A percentile compares a stretch with the other conserved stretches of the same genome.
phyloP scores from a whole-genome alignment of 2,113 vertebrate genomes.

The Nanorana parkeri region DNA sequence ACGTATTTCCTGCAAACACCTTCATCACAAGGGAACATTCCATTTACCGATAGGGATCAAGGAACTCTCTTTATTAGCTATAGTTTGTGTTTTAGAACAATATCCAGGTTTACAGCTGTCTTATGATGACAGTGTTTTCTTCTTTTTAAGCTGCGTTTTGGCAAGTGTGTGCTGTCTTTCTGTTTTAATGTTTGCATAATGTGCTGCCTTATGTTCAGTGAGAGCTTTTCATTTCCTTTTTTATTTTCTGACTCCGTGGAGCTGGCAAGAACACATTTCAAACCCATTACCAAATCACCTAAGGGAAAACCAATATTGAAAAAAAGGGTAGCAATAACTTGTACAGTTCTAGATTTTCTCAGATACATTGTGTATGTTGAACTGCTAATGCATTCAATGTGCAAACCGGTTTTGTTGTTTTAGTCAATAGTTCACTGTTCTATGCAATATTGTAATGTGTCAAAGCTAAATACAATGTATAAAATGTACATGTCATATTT shows the following conservation, averaged over 20 bases:
- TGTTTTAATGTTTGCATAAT: neutral
- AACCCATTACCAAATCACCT: neutral
- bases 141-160: neutral
- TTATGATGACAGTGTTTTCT: neutral
- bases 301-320: neutral
- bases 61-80: neutral
- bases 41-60: neutral
- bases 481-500: constrained; percentile 3
- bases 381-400: neutral
- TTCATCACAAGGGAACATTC: too few relatives aligned
- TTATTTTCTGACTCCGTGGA: neutral
- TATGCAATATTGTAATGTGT: constrained; percentile 28
- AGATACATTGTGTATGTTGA: neutral
- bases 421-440: neutral
- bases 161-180: neutral
- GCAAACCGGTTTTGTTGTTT: neutral
- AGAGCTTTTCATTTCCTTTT: neutral
- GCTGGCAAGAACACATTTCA: neutral
- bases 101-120: neutral
- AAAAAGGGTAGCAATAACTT: constrained; percentile 21
- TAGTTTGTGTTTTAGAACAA: neutral
- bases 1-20: too few relatives aligned
- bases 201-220: neutral
- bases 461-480: constrained; percentile 2
- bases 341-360: neutral